Conservation (phyloP, 2,797 vertebrate genomes). For the Clarias fuscus region DNA sequence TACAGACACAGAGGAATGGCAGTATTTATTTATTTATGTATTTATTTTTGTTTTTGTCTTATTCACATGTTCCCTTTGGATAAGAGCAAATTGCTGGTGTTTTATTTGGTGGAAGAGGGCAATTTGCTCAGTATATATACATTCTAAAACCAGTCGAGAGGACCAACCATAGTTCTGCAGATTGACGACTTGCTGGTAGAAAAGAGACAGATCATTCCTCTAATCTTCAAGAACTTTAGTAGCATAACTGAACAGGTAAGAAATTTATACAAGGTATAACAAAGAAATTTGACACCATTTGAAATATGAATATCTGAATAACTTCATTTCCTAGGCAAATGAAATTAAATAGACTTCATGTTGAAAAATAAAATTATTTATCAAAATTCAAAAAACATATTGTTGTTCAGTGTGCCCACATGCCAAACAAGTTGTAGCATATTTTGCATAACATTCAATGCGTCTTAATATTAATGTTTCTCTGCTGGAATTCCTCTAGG, state of each 20-base stretch:
- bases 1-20: too few relatives aligned
- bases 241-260: slow-evolving; percentile 67
- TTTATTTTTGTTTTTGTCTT: neutral
- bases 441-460: too few relatives aligned
- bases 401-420: too few relatives aligned
- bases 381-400: too few relatives aligned
- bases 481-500: too few relatives aligned
- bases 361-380: too few relatives aligned
- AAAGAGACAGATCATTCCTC: slow-evolving; percentile 66
- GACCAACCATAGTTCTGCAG: slow-evolving; percentile 68
- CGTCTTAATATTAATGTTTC: too few relatives aligned
- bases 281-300: neutral
- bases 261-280: neutral
- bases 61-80: slow-evolving; percentile 62
- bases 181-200: slow-evolving; percentile 69
- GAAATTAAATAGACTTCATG: too few relatives aligned
- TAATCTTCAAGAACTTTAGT: slow-evolving; percentile 81
- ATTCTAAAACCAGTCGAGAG: slow-evolving; percentile 74
- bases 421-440: too few relatives aligned
- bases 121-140: slow-evolving; percentile 76
- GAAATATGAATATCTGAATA: slow-evolving; percentile 10
- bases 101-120: slow-evolving; percentile 82
- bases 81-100: slow-evolving; percentile 71
- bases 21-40: neutral
- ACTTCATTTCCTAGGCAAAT: slow-evolving; percentile 62